These are phyloP conservation scores for Rhynchomys soricoides DNA, from an alignment of 2,113 vertebrate genomes.

Conservation along the genomic window DNA sequence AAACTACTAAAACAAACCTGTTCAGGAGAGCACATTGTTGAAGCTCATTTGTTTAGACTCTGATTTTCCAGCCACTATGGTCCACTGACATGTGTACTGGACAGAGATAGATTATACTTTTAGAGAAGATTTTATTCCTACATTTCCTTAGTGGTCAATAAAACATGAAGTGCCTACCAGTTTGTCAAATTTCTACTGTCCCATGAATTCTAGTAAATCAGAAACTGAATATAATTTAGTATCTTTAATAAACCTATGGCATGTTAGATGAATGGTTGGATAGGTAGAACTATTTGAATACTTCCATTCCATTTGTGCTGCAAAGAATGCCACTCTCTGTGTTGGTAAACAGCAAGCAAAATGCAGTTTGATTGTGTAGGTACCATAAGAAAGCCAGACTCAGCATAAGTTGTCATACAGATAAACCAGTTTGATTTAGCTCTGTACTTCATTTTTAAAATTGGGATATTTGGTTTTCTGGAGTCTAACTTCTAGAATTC, in stretches of 20 bases:
- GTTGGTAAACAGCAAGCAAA: neutral
- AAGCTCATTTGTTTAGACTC: neutral
- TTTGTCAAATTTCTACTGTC: neutral
- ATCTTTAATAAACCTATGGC: neutral
- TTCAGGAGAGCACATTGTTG: neutral
- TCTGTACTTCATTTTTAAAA: too few relatives aligned
- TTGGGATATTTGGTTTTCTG: too few relatives aligned
- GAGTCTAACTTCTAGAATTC: too few relatives aligned
- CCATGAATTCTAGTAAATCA: neutral
- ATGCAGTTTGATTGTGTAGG: neutral
- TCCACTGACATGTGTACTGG: neutral
- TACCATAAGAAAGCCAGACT: constrained; percentile 16
- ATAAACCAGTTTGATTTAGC: neutral
- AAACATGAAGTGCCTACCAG: neutral
- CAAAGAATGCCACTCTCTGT: neutral
- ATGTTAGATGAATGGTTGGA: neutral
- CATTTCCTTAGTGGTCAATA: neutral
- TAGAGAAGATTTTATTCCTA: neutral
- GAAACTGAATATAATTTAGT: neutral
- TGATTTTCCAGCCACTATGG: neutral
- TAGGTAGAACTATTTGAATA: neutral
- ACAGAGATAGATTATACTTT: neutral
- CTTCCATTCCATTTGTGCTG: neutral
- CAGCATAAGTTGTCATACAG: neutral
- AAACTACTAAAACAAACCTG: neutral